Percentiles rank a stretch among this genome's conserved stretches.
Evolutionary conservation across 2,888 invertebrate genomes (phyloP).

Genomic region (Gastracanthus pulcherrimus): DNA sequence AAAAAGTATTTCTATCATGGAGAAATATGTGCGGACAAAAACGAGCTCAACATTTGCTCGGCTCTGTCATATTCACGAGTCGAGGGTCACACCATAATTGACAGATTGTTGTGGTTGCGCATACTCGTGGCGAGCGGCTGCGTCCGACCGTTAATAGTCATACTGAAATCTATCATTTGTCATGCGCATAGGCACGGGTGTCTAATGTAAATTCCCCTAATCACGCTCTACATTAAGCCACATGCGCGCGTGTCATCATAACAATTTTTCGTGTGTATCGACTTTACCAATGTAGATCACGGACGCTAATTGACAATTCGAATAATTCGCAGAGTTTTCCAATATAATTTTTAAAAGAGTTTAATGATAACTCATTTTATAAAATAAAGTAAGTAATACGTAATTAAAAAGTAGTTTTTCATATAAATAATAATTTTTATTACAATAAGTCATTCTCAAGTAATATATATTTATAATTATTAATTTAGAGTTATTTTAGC

Average conservation of each 20-base stretch:
- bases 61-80: not conserved
- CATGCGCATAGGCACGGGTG: not conserved
- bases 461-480: too few species aligned
- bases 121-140: not conserved
- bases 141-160: not conserved
- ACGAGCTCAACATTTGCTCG: not conserved
- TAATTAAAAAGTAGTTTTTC: too few species aligned
- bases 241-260: not conserved
- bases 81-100: constrained; percentile 23
- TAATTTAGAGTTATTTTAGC: too few species aligned
- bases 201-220: not conserved
- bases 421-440: too few species aligned
- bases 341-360: too few species aligned
- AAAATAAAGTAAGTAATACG: too few species aligned
- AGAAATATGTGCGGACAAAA: not conserved
- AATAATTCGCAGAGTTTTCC: not conserved
- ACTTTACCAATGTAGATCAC: not conserved
- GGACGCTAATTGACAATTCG: too few species aligned
- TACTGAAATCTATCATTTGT: constrained; percentile 37
- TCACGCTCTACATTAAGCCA: not conserved
- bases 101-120: constrained; percentile 41
- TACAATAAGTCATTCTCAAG: too few species aligned
- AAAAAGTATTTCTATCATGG: too few species aligned
- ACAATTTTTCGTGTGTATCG: not conserved
- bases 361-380: too few species aligned